Base-by-base conservation (phyloP, 2,888 invertebrate genomes). In the Epistrophe eligans region DNA sequence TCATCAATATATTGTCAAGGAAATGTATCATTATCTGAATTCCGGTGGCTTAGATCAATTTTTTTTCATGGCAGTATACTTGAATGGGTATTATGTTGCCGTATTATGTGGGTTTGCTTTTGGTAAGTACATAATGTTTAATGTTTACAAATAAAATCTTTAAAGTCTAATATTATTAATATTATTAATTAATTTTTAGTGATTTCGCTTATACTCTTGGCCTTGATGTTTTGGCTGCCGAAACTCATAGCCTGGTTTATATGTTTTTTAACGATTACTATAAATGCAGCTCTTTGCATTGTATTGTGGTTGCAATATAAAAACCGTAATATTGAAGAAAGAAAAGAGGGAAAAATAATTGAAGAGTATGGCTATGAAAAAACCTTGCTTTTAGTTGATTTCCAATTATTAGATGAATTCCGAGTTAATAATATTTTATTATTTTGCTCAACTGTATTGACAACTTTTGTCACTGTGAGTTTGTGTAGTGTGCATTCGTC, bases 21-120 rank as follows among this genome's bases (percentile, higher is more conserved):
- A 17, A 8, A 0, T 15, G 0, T 66, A 35, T 15, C 4, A 0
- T 5, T 0, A 50, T 13, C 5, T 66, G 5, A 66, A 66, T 35
- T 32, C 50, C 1, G 66, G 13, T 2, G 66, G 66, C 6, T 19
- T 66, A 5, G 50, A 35, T 45, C 66, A 66, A 50, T 50, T 19
- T 2, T 66, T 66, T 19, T 50, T 66, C n/a, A 7, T 19, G 2
- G 15, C 50, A 35, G 48, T 66, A 5, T 66, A 35, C 13, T 48
- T 11, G 9, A 13, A 11, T 13, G 50, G 35, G 17, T 6, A 8
- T 15, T 50, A 66, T 66, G 35, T 66, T 13, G 35, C 3, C 11
- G 9, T 50, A 3, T 50, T 66, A 19, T 50, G 48, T 50, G 66
- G 35, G 7, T 35, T 66, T 19, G 66, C 66, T 19, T 48, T 66